A percentile compares a stretch with the other conserved stretches of the same genome.
Conservation (phyloP, 2,888 invertebrate species). For the Cistogaster globosa region DNA sequence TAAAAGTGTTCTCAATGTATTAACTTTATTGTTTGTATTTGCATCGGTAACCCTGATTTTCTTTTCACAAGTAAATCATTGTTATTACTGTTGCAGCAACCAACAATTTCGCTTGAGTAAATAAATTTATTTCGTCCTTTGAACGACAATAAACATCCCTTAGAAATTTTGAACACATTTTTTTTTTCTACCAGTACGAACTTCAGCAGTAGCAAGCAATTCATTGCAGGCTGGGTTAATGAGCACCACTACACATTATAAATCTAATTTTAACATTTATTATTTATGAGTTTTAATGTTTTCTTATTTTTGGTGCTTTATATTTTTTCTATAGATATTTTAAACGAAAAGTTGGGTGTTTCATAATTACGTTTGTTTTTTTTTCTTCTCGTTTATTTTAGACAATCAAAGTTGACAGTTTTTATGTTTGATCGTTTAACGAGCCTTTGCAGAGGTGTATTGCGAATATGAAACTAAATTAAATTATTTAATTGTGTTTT, state of each 20-base stretch:
- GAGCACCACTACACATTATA: slow-evolving; percentile 67
- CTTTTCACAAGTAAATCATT: slow-evolving; percentile 31
- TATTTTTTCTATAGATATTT: slow-evolving; percentile 20
- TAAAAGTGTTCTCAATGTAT: not conserved
- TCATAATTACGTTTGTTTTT: slow-evolving; percentile 41
- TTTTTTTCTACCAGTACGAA: slow-evolving; percentile 19
- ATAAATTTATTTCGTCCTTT: slow-evolving; percentile 15
- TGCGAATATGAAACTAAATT: slow-evolving; percentile 30
- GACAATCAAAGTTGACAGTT: slow-evolving; percentile 62
- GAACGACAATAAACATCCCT: slow-evolving; percentile 57
- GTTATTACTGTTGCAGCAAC: slow-evolving; percentile 49
- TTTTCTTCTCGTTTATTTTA: slow-evolving; percentile 9
- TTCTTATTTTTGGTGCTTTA: slow-evolving; percentile 40
- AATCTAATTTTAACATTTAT: slow-evolving; percentile 70
- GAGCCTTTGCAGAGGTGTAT: slow-evolving; percentile 60
- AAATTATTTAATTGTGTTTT: not conserved
- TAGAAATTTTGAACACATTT: slow-evolving; percentile 47
- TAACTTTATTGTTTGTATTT: slow-evolving; percentile 45
- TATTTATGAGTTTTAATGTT: slow-evolving; percentile 64
- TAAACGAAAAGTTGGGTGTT: slow-evolving; percentile 50
- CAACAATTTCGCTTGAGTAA: slow-evolving; percentile 38
- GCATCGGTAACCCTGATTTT: slow-evolving; percentile 69
- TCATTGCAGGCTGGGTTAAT: slow-evolving; percentile 65
- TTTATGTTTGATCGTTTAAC: slow-evolving; percentile 62
- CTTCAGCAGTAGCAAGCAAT: not conserved